A percentile compares a stretch with the other conserved stretches of the same genome.
These are phyloP conservation scores for Aphidoletes aphidimyza DNA, from an alignment of 2,888 invertebrate genomes.

Conservation along the genomic window DNA sequence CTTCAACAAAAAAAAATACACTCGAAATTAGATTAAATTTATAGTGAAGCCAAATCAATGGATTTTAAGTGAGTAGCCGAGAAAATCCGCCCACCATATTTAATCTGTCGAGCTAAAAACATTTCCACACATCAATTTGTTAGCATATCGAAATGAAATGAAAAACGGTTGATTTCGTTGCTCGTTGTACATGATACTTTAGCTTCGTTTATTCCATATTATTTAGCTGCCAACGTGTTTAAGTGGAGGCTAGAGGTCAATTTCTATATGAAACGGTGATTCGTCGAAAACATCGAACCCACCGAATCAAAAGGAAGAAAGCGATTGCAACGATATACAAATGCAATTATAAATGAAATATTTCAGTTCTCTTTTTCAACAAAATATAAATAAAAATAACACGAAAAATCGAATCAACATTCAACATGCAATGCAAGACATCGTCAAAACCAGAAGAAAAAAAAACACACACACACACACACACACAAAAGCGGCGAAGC, in stretches of 20 bases:
- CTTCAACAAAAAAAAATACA: too few species aligned
- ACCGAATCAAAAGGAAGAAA: neutral
- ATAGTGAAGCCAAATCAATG: too few species aligned
- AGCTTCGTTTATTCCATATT: neutral
- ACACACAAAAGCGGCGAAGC: too few species aligned
- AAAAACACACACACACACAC: too few species aligned
- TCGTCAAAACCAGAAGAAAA: neutral
- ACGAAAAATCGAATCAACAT: constrained; percentile 5
- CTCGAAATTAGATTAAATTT: too few species aligned
- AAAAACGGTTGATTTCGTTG: neutral
- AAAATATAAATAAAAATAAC: neutral
- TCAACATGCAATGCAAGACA: neutral
- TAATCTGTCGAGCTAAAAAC: neutral
- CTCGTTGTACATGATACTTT: too few species aligned
- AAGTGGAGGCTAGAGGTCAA: neutral
- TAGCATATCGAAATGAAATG: neutral
- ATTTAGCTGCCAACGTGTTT: neutral
- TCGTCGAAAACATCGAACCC: neutral
- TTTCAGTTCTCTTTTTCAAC: neutral
- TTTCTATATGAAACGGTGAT: neutral
- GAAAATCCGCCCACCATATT: constrained; percentile 41
- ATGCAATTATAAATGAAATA: neutral
- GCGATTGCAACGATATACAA: neutral
- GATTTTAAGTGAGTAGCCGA: too few species aligned
- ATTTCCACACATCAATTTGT: neutral